Evolutionary conservation across 1,140 invertebrate species (phyloP), one percentile per base, ranked within the genome.

Genomic region (Agrypnia vestita): DNA sequence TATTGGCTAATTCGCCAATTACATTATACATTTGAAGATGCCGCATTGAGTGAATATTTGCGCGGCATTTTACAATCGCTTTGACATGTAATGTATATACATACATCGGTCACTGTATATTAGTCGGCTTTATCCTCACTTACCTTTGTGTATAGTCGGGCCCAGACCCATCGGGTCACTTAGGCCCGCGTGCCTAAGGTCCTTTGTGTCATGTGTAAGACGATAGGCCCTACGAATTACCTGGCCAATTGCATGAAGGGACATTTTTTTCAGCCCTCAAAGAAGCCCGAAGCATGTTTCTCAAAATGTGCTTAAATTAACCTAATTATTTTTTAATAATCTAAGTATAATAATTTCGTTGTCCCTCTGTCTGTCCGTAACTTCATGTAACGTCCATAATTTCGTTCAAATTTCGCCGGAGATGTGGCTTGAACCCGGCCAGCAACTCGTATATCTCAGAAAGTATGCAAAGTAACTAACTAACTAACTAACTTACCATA

Each of bases 231-330:
- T 10, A 4, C 15, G n/a, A 49, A 71, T 71, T 71, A 71, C 67
- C 67, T 71, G 67, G 67, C 67, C 46, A 71, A 71, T 71, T 71
- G 67, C 46, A 49, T 71, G n/a, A 71, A 71, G 47, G 46, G 67
- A 49, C 46, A 71, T 71, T 47, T 49, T n/a, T 35, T 35, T 49
- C 15, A 0, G 21, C 19, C 12, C 19, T 64, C 61, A 64, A 64
- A 64, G 61, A 19, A 35, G 10, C 61, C 19, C 61, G 13, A n/a
- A 11, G 11, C 19, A 17, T 0, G 55, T 15, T 59, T 59, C 55
- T 21, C 55, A 59, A 59, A 56, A 17, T 1, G 21, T 59, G 6
- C 25, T 6, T 3, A 35, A 35, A 35, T 35, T n/a, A n/a, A n/a
- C n/a, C n/a, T n/a, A n/a, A n/a, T n/a, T n/a, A n/a, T n/a, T n/a